Evolutionary conservation across 2,888 invertebrate species (phyloP).

Genomic region (Cactoblastis cactorum): DNA sequence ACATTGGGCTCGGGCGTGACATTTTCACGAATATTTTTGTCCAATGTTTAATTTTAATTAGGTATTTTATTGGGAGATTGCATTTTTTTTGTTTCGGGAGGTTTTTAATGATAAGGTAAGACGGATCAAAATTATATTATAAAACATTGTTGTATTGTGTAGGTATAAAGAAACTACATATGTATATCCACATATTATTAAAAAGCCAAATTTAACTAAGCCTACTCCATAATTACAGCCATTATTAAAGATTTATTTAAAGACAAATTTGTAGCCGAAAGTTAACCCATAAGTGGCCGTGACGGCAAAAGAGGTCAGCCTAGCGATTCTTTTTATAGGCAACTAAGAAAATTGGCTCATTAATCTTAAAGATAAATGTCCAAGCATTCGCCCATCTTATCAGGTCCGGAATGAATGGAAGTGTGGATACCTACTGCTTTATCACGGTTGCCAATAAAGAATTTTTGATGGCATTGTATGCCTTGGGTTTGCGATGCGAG

Average conservation of each 20-base stretch:
- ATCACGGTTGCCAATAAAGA: constrained; percentile 40
- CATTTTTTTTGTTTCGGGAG: not conserved
- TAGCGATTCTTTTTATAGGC: constrained; percentile 77
- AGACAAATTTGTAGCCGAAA: constrained; percentile 45
- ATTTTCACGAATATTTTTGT: constrained; percentile 21
- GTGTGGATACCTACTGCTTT: constrained; percentile 58
- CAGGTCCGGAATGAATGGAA: constrained; percentile 68
- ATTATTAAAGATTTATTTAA: constrained; percentile 19
- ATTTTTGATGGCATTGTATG: constrained; percentile 34
- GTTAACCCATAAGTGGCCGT: constrained; percentile 58
- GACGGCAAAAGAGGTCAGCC: constrained; percentile 58
- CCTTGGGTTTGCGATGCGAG: not conserved
- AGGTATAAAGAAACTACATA: too few relatives aligned
- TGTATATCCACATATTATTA: not conserved
- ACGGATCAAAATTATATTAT: too few relatives aligned
- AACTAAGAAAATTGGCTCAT: constrained; percentile 80
- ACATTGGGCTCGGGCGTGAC: constrained; percentile 32
- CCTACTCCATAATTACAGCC: constrained; percentile 8
- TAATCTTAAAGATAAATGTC: constrained; percentile 78
- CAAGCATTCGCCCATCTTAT: constrained; percentile 76
- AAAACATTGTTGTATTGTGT: too few relatives aligned
- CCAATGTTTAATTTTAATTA: not conserved
- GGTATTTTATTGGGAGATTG: not conserved
- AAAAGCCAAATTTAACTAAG: not conserved
- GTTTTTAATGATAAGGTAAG: not conserved